Percentiles rank a stretch among this genome's conserved stretches.
Conservation (phyloP, 2,113 vertebrate genomes). For the Halcyon senegalensis region DNA sequence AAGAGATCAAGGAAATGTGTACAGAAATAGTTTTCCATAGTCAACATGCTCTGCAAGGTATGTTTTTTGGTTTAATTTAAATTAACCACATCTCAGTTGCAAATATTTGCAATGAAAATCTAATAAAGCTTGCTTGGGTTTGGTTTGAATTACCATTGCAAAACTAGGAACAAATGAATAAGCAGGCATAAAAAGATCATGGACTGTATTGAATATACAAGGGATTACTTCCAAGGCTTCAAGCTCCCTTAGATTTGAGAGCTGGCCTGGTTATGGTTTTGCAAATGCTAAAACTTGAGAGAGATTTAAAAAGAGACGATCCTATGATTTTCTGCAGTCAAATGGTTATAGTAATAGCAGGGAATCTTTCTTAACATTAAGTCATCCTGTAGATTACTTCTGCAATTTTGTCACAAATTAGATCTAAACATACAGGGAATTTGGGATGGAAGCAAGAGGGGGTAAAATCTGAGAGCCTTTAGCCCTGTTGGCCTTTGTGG, state of each 20-base stretch:
- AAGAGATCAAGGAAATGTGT: slow-evolving; percentile 1
- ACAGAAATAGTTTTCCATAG: background rate
- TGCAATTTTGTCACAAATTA: background rate
- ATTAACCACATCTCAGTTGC: background rate
- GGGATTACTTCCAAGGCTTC: background rate
- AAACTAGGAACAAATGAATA: slow-evolving; percentile 52
- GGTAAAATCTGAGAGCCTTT: background rate
- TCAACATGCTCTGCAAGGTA: background rate
- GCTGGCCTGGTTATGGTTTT: background rate
- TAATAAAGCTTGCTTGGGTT: slow-evolving; percentile 28
- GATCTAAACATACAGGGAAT: background rate
- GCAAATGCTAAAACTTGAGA: background rate
- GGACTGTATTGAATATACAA: slow-evolving; percentile 14
- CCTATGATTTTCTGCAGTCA: background rate
- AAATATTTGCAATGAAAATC: slow-evolving; percentile 61
- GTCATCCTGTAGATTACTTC: background rate
- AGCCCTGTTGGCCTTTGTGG: background rate
- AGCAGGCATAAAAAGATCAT: slow-evolving; percentile 28
- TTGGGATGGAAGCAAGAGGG: background rate
- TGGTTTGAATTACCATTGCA: slow-evolving; percentile 57
- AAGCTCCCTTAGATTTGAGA: background rate
- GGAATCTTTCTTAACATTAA: background rate
- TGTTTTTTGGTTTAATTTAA: slow-evolving; percentile 31
- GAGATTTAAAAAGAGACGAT: background rate
- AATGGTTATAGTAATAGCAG: background rate